Evolutionary conservation across 2,888 invertebrate genomes (phyloP).

Genomic region (Micoletzkya japonica): DNA sequence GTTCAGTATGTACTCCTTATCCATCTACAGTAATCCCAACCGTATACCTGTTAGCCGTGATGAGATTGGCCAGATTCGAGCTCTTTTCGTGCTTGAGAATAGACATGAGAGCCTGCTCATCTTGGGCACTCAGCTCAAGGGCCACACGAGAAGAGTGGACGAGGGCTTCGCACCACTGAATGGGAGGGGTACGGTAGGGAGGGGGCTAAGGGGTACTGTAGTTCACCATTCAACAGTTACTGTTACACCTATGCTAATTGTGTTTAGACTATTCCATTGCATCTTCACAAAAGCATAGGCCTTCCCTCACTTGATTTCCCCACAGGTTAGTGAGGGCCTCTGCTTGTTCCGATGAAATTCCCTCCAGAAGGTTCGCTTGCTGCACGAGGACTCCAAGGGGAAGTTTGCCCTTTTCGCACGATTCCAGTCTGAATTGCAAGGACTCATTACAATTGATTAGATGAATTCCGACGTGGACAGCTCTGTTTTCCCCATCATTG

Average conservation of each 20-base stretch:
- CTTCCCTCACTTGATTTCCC: constrained; percentile 23
- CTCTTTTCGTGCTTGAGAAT: constrained; percentile 10
- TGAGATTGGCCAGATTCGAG: constrained; percentile 15
- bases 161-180: constrained; percentile 16
- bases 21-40: too few relatives aligned
- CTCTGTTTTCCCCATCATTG: too few relatives aligned
- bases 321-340: constrained; percentile 21
- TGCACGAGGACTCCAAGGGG: constrained; percentile 14
- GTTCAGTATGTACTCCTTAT: too few relatives aligned
- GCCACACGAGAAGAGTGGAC: constrained; percentile 15
- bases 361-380: constrained; percentile 19
- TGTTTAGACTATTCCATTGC: neutral
- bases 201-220: neutral
- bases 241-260: neutral
- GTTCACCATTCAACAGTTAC: neutral
- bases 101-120: constrained; percentile 2
- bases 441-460: too few relatives aligned
- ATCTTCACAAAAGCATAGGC: too few relatives aligned
- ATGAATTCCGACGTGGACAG: too few relatives aligned
- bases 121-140: neutral
- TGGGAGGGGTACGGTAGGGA: neutral
- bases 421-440: constrained; percentile 3
- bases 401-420: constrained; percentile 9
- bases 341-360: constrained; percentile 27
- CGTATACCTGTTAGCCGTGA: constrained; percentile 17